A percentile compares a stretch with the other conserved stretches of the same genome.
These are phyloP conservation scores for Anguilla rostrata DNA, from an alignment of 2,113 vertebrate species.

Conservation along the genomic window DNA sequence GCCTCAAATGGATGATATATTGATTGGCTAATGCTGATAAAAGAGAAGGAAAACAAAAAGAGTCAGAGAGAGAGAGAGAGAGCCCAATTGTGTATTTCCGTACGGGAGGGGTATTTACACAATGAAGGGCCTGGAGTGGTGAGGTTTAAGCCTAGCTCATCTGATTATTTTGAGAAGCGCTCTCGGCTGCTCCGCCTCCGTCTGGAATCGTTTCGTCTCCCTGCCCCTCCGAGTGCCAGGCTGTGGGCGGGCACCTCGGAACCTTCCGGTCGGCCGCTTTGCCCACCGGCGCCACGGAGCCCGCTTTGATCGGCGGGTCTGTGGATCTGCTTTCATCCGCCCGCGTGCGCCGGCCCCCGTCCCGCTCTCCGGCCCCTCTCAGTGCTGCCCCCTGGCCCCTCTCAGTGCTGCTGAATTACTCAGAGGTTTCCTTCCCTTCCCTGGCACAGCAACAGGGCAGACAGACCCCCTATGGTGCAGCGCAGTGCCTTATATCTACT, in stretches of 20 bases:
- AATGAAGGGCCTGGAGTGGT: background rate
- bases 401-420: background rate
- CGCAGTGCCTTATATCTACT: too few relatives aligned
- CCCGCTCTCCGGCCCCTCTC: background rate
- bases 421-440: background rate
- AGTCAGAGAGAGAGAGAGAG: constrained; percentile 34
- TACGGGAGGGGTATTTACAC: background rate
- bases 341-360: background rate
- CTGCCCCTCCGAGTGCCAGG: constrained; percentile 1
- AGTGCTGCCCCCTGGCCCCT: background rate
- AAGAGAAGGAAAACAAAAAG: constrained; percentile 42
- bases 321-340: background rate
- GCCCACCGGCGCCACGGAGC: background rate
- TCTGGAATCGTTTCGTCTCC: background rate
- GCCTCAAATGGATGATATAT: constrained; percentile 52
- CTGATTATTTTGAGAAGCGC: background rate
- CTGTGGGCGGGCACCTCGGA: background rate
- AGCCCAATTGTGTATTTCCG: background rate
- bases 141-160: background rate
- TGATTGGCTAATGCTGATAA: constrained; percentile 41
- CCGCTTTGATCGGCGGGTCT: background rate
- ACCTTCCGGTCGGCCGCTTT: background rate
- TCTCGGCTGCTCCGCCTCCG: background rate
- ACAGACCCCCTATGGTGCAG: background rate
- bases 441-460: background rate